Evolutionary conservation across 2,113 vertebrate genomes (phyloP).

Genomic region (Blennius ocellaris): DNA sequence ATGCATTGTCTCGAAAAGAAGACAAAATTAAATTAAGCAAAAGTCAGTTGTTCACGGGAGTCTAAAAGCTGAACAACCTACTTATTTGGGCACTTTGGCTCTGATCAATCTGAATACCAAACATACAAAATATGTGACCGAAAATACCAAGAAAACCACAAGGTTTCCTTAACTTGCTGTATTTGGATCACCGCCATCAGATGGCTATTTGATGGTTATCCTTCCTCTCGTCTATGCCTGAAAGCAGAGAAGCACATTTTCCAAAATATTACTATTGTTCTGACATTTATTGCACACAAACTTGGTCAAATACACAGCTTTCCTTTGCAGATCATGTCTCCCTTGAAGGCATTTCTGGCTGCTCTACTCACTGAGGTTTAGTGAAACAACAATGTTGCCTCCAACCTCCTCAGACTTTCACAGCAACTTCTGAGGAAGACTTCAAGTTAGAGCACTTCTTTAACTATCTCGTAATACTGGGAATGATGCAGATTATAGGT

Average conservation of each 20-base stretch:
- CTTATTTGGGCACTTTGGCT: no score
- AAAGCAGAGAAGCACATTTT: no score
- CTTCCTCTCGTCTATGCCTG: no score
- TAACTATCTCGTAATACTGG: slow-evolving; percentile 17
- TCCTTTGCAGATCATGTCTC: not conserved
- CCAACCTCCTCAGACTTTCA: not conserved
- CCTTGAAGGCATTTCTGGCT: not conserved
- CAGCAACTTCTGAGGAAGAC: slow-evolving; percentile 1
- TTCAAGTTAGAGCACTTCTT: slow-evolving; percentile 31
- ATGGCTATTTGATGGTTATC: no score
- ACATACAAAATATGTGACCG: not conserved
- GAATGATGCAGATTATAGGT: slow-evolving; percentile 53
- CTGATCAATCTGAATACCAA: not conserved
- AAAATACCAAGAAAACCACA: no score
- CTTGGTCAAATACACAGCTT: not conserved
- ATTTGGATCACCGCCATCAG: not conserved
- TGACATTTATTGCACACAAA: no score
- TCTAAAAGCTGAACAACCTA: no score
- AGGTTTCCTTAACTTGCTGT: no score
- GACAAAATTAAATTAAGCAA: no score
- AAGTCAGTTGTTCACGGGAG: no score
- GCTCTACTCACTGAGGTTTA: not conserved
- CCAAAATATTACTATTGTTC: no score
- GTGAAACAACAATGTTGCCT: not conserved
- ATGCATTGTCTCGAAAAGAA: no score